A percentile compares a stretch with the other conserved stretches of the same genome.
These are phyloP conservation scores for Tryphoninae sp. DNA, from an alignment of 2,888 invertebrate genomes.

Conservation along the genomic window DNA sequence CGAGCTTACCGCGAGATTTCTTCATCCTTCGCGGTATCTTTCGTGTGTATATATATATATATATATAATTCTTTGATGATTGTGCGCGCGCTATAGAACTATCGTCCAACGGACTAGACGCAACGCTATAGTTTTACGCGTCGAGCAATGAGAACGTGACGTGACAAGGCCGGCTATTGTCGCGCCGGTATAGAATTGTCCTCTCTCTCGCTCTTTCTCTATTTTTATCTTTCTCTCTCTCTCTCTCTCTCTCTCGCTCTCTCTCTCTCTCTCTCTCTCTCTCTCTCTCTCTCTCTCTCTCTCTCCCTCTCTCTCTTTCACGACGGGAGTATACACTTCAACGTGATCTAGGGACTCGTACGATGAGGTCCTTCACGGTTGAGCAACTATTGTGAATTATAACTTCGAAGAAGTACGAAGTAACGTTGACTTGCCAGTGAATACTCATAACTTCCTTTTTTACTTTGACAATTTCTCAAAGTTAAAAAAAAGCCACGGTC, in stretches of 20 bases:
- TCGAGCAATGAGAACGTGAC: conserved; percentile 66
- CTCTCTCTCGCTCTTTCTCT: background rate
- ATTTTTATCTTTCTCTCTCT: conserved; percentile 14
- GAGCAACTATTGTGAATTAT: conserved; percentile 61
- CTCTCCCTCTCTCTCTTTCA: conserved; percentile 17
- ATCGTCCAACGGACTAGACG: conserved; percentile 30
- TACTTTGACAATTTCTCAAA: background rate
- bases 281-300: background rate
- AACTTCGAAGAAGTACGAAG: conserved; percentile 23
- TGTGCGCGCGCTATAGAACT: conserved; percentile 35
- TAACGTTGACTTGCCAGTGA: conserved; percentile 2
- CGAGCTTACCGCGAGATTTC: conserved; percentile 45
- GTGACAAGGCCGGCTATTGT: conserved; percentile 67
- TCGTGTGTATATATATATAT: conserved; percentile 15
- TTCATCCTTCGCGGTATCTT: conserved; percentile 33
- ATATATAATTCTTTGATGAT: conserved; percentile 26
- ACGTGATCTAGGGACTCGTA: background rate
- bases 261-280: background rate
- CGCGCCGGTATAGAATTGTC: conserved; percentile 33
- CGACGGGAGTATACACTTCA: conserved; percentile 13
- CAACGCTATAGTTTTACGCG: conserved; percentile 43
- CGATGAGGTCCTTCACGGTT: conserved; percentile 65
- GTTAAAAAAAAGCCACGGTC: background rate
- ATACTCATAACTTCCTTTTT: background rate
- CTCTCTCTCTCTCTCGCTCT: conserved; percentile 19